phyloP scores from a whole-genome alignment of 2,888 invertebrate species.

The Stenodema calcarata region DNA sequence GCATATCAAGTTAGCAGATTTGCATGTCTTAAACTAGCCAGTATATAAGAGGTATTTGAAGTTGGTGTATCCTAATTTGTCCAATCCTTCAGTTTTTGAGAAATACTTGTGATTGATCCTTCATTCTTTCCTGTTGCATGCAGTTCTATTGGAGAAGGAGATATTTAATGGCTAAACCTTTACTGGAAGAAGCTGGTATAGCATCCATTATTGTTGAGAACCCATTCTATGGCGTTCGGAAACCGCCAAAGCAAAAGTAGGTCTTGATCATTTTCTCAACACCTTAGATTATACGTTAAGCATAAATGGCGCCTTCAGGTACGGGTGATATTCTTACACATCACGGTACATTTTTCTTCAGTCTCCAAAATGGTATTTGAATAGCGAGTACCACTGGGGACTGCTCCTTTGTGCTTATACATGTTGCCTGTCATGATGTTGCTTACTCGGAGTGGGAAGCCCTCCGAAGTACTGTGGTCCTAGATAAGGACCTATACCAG shows the following conservation, averaged over 20 bases:
- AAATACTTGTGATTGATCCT: background rate
- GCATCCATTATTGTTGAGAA: conserved; percentile 95
- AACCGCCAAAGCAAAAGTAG: conserved; percentile 86
- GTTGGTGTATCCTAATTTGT: background rate
- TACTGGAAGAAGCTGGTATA: conserved; percentile 87
- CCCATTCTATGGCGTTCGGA: conserved; percentile 91
- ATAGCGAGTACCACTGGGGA: too few species aligned
- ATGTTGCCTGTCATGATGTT: too few species aligned
- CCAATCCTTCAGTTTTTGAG: background rate
- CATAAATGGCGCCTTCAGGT: too few species aligned
- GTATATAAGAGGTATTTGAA: background rate
- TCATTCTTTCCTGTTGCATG: background rate
- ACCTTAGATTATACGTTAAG: too few species aligned
- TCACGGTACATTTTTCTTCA: too few species aligned
- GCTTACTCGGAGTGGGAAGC: too few species aligned
- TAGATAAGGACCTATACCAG: too few species aligned
- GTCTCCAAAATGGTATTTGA: too few species aligned
- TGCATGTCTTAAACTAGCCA: background rate
- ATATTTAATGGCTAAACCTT: conserved; percentile 87
- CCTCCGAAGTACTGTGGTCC: too few species aligned
- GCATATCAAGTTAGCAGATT: background rate
- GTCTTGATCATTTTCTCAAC: conserved; percentile 55
- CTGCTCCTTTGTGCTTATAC: too few species aligned
- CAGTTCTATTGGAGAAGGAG: conserved; percentile 91
- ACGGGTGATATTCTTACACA: too few species aligned